A percentile compares a stretch with the other conserved stretches of the same genome.
Evolutionary conservation across 2,113 vertebrate genomes (phyloP).

Genomic region (Catharus fuscescens): DNA sequence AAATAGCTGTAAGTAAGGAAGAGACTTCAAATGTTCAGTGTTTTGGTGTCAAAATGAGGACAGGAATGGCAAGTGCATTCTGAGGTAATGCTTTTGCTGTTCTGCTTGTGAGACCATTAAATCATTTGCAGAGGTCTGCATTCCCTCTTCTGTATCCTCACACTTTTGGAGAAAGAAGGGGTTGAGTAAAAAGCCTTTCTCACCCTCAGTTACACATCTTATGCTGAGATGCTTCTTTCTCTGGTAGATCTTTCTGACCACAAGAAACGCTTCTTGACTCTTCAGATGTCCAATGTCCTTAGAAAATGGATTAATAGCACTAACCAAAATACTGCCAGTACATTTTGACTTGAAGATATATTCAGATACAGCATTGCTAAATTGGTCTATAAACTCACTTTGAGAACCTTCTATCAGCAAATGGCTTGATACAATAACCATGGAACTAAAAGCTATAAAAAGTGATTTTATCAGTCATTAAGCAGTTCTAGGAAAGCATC

Average conservation of each 20-base stretch:
- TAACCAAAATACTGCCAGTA: not conserved
- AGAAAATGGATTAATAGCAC: not conserved
- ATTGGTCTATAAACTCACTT: not conserved
- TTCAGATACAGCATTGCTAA: not conserved
- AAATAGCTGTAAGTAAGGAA: not conserved
- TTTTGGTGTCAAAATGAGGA: not conserved
- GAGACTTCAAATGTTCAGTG: not conserved
- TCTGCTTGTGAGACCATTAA: not conserved
- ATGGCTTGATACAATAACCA: not conserved
- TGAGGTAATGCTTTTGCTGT: not conserved
- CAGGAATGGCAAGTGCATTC: not conserved
- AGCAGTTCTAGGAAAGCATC: not conserved
- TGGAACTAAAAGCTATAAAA: not conserved
- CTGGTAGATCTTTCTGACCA: not conserved
- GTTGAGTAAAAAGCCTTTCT: not conserved
- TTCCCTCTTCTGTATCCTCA: not conserved
- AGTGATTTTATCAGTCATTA: not conserved
- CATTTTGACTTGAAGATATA: not conserved
- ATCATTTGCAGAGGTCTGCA: not conserved
- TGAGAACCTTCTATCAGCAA: not conserved
- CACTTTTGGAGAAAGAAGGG: not conserved
- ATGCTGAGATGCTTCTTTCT: not conserved
- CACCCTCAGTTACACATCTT: not conserved
- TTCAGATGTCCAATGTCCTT: not conserved
- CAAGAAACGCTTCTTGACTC: not conserved